phyloP scores from a whole-genome alignment of 2,797 vertebrate genomes.

The Lutjanus argentimaculatus region DNA sequence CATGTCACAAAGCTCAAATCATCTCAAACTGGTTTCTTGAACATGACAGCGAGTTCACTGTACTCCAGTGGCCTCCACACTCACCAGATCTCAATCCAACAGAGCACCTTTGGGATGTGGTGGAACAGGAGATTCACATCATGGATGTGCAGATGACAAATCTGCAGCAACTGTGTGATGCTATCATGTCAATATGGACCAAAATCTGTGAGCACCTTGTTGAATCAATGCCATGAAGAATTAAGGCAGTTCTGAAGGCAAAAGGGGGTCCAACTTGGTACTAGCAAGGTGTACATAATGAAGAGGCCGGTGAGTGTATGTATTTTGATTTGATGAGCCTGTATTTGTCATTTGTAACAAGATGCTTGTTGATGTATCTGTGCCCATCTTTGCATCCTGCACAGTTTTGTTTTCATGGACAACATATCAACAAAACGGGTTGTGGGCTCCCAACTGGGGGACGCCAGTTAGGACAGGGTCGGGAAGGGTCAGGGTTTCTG shows the following conservation, averaged over 20 bases:
- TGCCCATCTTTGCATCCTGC: too few species aligned
- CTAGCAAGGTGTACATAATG: too few species aligned
- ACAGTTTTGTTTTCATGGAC: background rate
- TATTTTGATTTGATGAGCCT: too few species aligned
- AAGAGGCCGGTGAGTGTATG: too few species aligned
- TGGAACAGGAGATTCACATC: constrained; percentile 52
- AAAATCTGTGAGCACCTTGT: background rate
- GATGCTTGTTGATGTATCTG: too few species aligned
- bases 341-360: too few species aligned
- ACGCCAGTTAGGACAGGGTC: constrained; percentile 79
- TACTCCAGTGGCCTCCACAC: background rate
- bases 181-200: too few species aligned
- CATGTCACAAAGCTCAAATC: constrained; percentile 25
- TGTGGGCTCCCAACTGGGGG: constrained; percentile 71
- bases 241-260: background rate
- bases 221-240: background rate
- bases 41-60: background rate
- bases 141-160: constrained; percentile 75
- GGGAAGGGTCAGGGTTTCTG: constrained; percentile 95
- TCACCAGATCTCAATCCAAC: background rate
- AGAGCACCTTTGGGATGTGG: constrained; percentile 7
- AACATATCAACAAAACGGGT: constrained; percentile 53
- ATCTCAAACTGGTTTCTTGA: background rate
- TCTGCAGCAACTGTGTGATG: constrained; percentile 49
- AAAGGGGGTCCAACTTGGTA: too few species aligned